These are phyloP conservation scores for Azorinus chamasolen DNA, from an alignment of 2,888 invertebrate genomes.

Conservation along the genomic window DNA sequence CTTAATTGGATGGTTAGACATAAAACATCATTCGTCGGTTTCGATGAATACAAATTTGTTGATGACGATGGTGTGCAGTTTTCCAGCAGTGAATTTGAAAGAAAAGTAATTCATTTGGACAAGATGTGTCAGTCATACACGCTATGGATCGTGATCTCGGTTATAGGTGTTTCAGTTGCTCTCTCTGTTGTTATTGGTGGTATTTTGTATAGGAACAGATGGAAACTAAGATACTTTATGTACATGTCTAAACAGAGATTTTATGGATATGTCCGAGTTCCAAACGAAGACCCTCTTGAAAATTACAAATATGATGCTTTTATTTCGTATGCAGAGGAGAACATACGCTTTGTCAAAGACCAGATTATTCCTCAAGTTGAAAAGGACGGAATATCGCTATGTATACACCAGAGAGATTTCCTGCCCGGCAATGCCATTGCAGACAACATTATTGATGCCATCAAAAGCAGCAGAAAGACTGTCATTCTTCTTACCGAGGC, in stretches of 20 bases:
- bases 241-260: constrained; percentile 40
- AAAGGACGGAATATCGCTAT: constrained; percentile 42
- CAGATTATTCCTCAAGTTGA: constrained; percentile 33
- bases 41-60: not conserved
- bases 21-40: not conserved
- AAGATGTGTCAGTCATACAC: constrained; percentile 15
- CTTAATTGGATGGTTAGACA: constrained; percentile 10
- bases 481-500: constrained; percentile 54
- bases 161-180: constrained; percentile 2
- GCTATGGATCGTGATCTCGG: not conserved
- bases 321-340: constrained; percentile 49
- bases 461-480: constrained; percentile 65
- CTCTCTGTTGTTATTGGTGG: constrained; percentile 23
- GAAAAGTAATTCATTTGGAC: not conserved
- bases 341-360: constrained; percentile 28
- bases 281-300: not conserved
- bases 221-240: constrained; percentile 57
- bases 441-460: constrained; percentile 63
- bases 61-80: not conserved
- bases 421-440: constrained; percentile 61
- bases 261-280: constrained; percentile 17
- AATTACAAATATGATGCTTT: constrained; percentile 63
- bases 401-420: constrained; percentile 67
- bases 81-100: not conserved
- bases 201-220: constrained; percentile 45